A percentile compares a stretch with the other conserved stretches of the same genome.
Evolutionary conservation across 2,888 invertebrate genomes (phyloP).

Genomic region (Cheilosia vernalis): DNA sequence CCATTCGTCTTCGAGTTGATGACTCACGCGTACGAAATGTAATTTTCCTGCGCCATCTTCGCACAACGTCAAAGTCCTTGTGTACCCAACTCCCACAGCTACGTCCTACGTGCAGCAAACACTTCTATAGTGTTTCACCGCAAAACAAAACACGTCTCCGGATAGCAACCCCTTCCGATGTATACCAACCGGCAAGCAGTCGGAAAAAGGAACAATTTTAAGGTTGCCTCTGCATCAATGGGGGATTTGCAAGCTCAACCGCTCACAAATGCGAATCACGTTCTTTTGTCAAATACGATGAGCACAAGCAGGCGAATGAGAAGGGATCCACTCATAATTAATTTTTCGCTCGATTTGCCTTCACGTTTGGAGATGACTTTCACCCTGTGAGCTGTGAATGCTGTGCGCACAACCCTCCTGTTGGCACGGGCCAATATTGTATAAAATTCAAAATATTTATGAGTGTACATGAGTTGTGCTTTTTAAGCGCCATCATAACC

Average conservation of each 20-base stretch:
- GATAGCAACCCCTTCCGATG: constrained; percentile 23
- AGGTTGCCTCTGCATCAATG: constrained; percentile 49
- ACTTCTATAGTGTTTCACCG: constrained; percentile 29
- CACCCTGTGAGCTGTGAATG: constrained; percentile 7
- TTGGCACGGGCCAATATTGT: constrained; percentile 26
- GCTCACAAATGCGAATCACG: constrained; percentile 66
- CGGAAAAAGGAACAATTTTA: constrained; percentile 65
- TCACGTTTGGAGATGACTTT: constrained; percentile 56
- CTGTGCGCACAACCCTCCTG: constrained; percentile 1
- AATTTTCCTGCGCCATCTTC: constrained; percentile 64
- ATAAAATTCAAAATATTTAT: constrained; percentile 61
- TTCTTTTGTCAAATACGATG: constrained; percentile 65
- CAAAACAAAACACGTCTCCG: constrained; percentile 39
- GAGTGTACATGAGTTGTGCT: constrained; percentile 63
- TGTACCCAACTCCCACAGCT: background rate
- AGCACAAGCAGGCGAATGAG: constrained; percentile 46
- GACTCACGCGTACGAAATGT: constrained; percentile 66
- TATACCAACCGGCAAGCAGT: constrained; percentile 31
- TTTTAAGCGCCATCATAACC: constrained; percentile 39
- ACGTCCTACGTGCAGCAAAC: constrained; percentile 59
- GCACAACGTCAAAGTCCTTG: constrained; percentile 28
- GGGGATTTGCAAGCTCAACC: constrained; percentile 16
- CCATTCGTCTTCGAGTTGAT: constrained; percentile 45
- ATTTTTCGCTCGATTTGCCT: constrained; percentile 76
- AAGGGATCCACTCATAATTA: constrained; percentile 74